phyloP scores from a whole-genome alignment of 92 coral and sea anemone species.

The Actinernus sp. region DNA sequence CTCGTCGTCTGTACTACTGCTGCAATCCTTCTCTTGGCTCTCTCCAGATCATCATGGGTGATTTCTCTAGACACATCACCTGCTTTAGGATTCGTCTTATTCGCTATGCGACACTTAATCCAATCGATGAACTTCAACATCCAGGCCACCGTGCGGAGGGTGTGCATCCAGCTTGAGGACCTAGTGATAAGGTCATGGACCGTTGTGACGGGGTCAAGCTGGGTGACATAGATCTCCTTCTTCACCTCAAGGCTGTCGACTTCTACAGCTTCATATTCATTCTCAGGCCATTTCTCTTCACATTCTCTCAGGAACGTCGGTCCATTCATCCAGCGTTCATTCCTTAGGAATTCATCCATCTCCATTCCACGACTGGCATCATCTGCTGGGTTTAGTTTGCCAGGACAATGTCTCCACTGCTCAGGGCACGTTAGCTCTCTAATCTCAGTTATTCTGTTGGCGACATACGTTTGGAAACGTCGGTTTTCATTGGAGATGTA shows the following conservation, averaged over 20 bases:
- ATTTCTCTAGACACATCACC: conserved; percentile 2
- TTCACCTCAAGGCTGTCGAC: too few relatives aligned
- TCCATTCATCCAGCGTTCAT: conserved; percentile 64
- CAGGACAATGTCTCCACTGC: conserved; percentile 77
- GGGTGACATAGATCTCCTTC: too few relatives aligned
- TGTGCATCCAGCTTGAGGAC: conserved; percentile 44
- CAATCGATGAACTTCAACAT: conserved; percentile 45
- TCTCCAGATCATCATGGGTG: conserved; percentile 33
- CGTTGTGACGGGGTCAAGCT: too few relatives aligned
- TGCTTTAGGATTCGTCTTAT: neutral
- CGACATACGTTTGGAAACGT: conserved; percentile 71
- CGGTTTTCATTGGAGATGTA: conserved; percentile 60
- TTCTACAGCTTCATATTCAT: too few relatives aligned
- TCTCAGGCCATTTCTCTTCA: conserved; percentile 53
- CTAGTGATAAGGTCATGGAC: conserved; percentile 19
- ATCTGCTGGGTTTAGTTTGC: conserved; percentile 68
- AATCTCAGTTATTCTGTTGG: conserved; percentile 65
- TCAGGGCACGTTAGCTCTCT: conserved; percentile 43
- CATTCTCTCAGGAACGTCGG: conserved; percentile 47
- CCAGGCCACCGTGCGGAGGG: conserved; percentile 36
- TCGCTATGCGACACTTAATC: conserved; percentile 1
- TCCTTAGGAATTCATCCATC: conserved; percentile 42
- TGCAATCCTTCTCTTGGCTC: conserved; percentile 22
- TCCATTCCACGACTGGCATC: conserved; percentile 63
- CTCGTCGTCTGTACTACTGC: conserved; percentile 27